Evolutionary conservation across 2,888 invertebrate genomes (phyloP).

Genomic region (Lasius platythorax): DNA sequence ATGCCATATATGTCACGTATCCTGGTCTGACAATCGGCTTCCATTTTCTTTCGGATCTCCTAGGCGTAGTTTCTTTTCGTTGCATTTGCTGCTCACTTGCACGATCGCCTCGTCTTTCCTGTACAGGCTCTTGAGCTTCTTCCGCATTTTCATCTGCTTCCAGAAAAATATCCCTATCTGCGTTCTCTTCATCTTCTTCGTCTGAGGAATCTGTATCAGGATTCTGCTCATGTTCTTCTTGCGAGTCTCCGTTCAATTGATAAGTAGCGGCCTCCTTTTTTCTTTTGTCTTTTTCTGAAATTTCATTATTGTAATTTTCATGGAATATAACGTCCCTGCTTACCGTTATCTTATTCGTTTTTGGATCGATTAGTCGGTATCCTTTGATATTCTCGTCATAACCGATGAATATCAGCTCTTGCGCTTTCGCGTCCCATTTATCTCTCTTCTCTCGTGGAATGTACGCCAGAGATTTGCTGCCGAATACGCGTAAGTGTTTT

Average conservation of each 20-base stretch:
- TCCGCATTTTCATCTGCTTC: not conserved
- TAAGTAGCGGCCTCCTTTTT: not conserved
- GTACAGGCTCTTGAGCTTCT: not conserved
- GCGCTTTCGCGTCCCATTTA: not conserved
- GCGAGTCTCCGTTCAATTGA: not conserved
- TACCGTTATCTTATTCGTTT: not conserved
- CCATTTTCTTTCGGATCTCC: slow-evolving; percentile 74
- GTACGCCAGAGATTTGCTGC: slow-evolving; percentile 36
- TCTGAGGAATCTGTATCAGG: not conserved
- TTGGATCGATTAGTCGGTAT: not conserved
- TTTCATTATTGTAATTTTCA: not conserved
- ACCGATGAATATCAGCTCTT: not conserved
- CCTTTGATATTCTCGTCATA: not conserved
- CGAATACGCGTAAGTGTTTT: slow-evolving; percentile 39
- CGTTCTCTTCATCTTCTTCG: not conserved
- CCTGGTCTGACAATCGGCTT: not conserved
- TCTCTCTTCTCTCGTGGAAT: not conserved
- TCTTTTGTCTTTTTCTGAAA: not conserved
- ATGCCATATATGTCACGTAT: not conserved
- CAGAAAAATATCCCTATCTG: not conserved
- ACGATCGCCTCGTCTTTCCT: not conserved
- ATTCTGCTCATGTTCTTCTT: not conserved
- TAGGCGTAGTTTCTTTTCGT: slow-evolving; percentile 58
- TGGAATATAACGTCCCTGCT: not conserved
- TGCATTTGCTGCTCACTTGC: no score